Evolutionary conservation across 2,113 vertebrate genomes (phyloP).

Genomic region (Protomyctophum bolini): DNA sequence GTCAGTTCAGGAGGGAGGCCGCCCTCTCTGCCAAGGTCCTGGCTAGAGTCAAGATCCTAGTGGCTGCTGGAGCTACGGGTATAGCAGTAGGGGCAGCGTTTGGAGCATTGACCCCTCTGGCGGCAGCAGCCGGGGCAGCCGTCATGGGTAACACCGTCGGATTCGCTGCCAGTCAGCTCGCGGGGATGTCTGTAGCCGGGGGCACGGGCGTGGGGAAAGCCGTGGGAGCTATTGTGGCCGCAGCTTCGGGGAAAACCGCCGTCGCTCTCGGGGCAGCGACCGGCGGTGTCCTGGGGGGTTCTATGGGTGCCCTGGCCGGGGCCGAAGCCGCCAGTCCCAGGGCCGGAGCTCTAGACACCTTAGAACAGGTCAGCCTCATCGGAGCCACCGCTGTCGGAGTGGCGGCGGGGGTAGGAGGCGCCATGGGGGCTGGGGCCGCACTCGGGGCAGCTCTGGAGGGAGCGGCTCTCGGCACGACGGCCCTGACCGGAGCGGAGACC

Average conservation of each 20-base stretch:
- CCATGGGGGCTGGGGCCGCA: slow-evolving; percentile 67
- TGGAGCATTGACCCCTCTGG: slow-evolving; percentile 72
- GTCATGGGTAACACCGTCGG: slow-evolving; percentile 60
- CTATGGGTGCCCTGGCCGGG: slow-evolving; percentile 63
- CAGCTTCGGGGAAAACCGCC: slow-evolving; percentile 65
- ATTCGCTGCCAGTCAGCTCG: slow-evolving; percentile 60
- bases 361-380: slow-evolving; percentile 65
- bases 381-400: slow-evolving; percentile 67
- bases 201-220: slow-evolving; percentile 61
- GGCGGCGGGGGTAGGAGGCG: slow-evolving; percentile 68
- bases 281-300: slow-evolving; percentile 73
- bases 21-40: slow-evolving; percentile 71
- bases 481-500: slow-evolving; percentile 46
- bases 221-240: slow-evolving; percentile 66
- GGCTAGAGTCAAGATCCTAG: slow-evolving; percentile 65
- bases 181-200: slow-evolving; percentile 63
- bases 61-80: slow-evolving; percentile 73
- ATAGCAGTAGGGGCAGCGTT: slow-evolving; percentile 71
- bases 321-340: slow-evolving; percentile 56
- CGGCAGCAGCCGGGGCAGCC: slow-evolving; percentile 68
- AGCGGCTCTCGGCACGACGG: slow-evolving; percentile 40
- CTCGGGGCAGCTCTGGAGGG: slow-evolving; percentile 59
- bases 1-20: slow-evolving; percentile 56
- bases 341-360: slow-evolving; percentile 67
- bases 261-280: slow-evolving; percentile 67